phyloP scores from a whole-genome alignment of 1,140 invertebrate genomes.

The Drosophila parabipectinata region DNA sequence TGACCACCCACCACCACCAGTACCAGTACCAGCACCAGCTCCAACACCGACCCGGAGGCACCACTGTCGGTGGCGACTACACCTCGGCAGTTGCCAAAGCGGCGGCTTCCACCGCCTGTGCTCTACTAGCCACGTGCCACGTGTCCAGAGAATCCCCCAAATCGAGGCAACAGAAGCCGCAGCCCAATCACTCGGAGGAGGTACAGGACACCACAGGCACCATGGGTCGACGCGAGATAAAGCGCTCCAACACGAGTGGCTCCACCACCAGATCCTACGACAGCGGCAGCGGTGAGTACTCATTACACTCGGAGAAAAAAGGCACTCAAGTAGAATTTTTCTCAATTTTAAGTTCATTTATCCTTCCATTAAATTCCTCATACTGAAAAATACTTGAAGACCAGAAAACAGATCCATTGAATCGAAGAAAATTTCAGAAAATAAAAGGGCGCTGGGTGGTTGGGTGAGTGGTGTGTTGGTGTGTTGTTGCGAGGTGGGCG shows the following conservation, averaged over 20 bases:
- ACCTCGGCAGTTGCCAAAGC: slow-evolving; percentile 68
- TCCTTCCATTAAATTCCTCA: not conserved
- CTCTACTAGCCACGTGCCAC: slow-evolving; percentile 74
- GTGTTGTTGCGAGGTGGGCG: not conserved
- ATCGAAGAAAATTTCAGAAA: slow-evolving; percentile 26
- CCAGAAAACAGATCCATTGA: slow-evolving; percentile 52
- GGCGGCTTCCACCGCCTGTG: slow-evolving; percentile 67
- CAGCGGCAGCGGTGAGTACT: slow-evolving; percentile 77
- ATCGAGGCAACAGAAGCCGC: slow-evolving; percentile 31
- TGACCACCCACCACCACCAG: slow-evolving; percentile 36
- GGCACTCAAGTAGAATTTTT: too few relatives aligned
- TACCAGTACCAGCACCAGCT: not conserved
- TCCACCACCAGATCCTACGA: slow-evolving; percentile 80
- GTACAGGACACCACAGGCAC: slow-evolving; percentile 45
- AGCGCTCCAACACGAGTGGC: slow-evolving; percentile 80
- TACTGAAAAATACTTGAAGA: slow-evolving; percentile 13
- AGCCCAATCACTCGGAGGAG: slow-evolving; percentile 33
- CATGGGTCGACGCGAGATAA: slow-evolving; percentile 83
- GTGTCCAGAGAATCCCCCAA: slow-evolving; percentile 51
- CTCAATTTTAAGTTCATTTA: not conserved
- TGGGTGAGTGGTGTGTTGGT: too few relatives aligned
- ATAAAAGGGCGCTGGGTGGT: not conserved
- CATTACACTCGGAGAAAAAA: slow-evolving; percentile 1
- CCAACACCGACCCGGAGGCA: slow-evolving; percentile 7
- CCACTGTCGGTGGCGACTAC: slow-evolving; percentile 27